Evolutionary conservation across 1,140 invertebrate species (phyloP).

Genomic region (Sycophila sp.): DNA sequence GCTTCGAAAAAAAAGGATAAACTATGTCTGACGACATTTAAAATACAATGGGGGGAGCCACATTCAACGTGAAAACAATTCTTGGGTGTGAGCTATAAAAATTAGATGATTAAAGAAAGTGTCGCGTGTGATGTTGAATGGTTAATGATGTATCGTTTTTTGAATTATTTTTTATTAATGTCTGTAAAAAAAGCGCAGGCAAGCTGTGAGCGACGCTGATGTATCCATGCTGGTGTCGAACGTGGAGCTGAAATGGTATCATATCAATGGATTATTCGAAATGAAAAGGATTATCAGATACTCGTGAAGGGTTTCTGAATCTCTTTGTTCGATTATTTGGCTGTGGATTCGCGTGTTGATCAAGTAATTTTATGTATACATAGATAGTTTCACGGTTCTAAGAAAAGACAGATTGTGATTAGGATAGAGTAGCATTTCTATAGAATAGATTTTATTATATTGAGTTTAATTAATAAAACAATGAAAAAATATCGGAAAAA

Average conservation of each 20-base stretch:
- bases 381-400: background rate
- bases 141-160: constrained; percentile 19
- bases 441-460: background rate
- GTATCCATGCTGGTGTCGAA: constrained; percentile 24
- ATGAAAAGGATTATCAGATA: background rate
- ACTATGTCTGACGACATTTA: background rate
- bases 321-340: background rate
- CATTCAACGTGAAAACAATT: constrained; percentile 19
- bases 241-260: background rate
- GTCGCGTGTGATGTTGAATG: constrained; percentile 1
- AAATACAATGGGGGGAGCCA: background rate
- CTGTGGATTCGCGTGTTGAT: background rate
- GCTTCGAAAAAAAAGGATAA: constrained; percentile 18
- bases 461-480: background rate
- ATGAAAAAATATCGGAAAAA: background rate
- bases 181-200: constrained; percentile 29
- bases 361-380: background rate
- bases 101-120: constrained; percentile 10
- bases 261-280: background rate
- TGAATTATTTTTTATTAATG: background rate
- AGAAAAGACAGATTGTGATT: background rate
- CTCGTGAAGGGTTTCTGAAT: background rate
- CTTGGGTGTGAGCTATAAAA: background rate
- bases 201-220: constrained; percentile 18
- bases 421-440: background rate